Evolutionary conservation across 2,888 invertebrate species (phyloP).

Genomic region (Cataglyphis albicans): DNA sequence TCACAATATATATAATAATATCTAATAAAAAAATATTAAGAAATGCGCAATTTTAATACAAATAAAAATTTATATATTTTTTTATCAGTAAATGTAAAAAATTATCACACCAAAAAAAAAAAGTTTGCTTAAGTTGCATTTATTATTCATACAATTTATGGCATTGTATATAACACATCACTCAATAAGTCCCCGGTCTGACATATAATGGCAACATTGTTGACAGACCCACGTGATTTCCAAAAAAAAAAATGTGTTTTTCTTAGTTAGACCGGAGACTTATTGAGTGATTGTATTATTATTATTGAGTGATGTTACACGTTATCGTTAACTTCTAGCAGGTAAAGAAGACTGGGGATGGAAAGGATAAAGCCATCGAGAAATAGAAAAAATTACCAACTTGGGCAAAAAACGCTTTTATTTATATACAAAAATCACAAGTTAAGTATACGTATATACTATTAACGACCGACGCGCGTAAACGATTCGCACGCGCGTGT

Average conservation of each 20-base stretch:
- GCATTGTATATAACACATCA: too few relatives aligned
- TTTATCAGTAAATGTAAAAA: neutral
- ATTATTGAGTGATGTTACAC: too few relatives aligned
- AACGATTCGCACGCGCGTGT: slow-evolving; percentile 64
- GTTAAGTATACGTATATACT: slow-evolving; percentile 75
- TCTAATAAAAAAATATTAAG: neutral
- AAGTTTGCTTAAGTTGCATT: neutral
- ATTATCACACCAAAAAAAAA: neutral
- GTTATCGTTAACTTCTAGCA: neutral
- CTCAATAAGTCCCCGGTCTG: too few relatives aligned
- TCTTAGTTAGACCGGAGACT: too few relatives aligned
- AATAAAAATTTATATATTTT: neutral
- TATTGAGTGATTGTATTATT: too few relatives aligned
- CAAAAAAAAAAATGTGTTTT: too few relatives aligned
- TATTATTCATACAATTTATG: neutral
- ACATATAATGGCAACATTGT: too few relatives aligned
- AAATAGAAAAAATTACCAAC: slow-evolving; percentile 28
- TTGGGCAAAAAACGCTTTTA: slow-evolving; percentile 77
- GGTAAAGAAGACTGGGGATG: neutral
- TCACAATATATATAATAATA: neutral
- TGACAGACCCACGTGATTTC: too few relatives aligned
- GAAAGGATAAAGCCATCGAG: neutral
- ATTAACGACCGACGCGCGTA: slow-evolving; percentile 70
- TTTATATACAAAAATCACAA: slow-evolving; percentile 82
- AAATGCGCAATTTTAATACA: neutral